Evolutionary conservation across 2,113 vertebrate genomes (phyloP).

Genomic region (Lanius collurio): DNA sequence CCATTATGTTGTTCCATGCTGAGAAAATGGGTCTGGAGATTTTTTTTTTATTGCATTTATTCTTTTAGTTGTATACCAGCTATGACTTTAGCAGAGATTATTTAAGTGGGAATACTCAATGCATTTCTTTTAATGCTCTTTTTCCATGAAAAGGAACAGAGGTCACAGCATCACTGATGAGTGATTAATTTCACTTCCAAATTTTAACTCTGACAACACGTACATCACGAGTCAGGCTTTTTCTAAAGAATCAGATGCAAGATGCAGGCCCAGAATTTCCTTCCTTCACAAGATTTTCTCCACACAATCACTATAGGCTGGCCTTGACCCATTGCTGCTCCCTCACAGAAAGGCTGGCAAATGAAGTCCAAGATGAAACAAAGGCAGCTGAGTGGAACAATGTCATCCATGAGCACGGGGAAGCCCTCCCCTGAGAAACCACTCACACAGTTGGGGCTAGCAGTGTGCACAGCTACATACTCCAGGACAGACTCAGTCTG

Average conservation of each 20-base stretch:
- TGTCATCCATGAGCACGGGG: neutral
- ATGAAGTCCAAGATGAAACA: neutral
- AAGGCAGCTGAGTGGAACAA: neutral
- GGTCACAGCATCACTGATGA: neutral
- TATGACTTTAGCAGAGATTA: neutral
- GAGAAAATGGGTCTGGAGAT: neutral
- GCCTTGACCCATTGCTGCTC: neutral
- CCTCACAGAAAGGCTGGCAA: neutral
- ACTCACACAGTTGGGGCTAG: neutral
- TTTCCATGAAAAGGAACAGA: neutral
- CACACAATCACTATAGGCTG: neutral
- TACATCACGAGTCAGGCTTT: neutral
- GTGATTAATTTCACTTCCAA: neutral
- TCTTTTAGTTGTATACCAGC: neutral
- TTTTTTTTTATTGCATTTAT: neutral
- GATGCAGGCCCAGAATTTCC: rapidly evolving
- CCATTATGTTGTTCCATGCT: neutral
- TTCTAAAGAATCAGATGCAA: neutral
- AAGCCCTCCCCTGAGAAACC: neutral
- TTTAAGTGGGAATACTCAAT: neutral
- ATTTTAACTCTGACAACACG: neutral
- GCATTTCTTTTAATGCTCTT: neutral
- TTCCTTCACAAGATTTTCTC: neutral
- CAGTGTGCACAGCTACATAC: neutral
- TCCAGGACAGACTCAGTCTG: neutral